Evolutionary conservation across 2,113 vertebrate genomes (phyloP).

Genomic region (Cyprinodon tularosa): DNA sequence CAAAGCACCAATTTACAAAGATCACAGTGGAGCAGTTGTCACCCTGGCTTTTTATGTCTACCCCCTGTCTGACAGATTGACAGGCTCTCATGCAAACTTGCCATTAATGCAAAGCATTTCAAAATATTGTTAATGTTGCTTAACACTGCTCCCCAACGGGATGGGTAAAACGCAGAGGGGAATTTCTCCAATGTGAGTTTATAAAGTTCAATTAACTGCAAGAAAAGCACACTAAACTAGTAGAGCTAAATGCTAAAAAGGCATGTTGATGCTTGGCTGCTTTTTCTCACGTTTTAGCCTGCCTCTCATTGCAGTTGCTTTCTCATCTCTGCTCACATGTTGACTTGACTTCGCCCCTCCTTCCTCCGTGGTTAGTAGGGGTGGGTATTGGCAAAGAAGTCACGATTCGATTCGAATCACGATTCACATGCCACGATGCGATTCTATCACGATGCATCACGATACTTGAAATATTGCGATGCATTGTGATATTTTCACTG

Average conservation of each 20-base stretch:
- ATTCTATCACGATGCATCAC: too few species aligned
- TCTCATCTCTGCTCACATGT: slow-evolving; percentile 40
- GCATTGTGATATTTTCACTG: too few species aligned
- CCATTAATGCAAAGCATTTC: slow-evolving; percentile 37
- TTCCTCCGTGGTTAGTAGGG: slow-evolving; percentile 36
- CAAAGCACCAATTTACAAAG: slow-evolving; percentile 10
- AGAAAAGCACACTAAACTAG: slow-evolving; percentile 8
- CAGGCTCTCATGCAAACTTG: slow-evolving; percentile 40
- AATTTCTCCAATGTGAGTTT: too few species aligned
- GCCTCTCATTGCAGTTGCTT: slow-evolving; percentile 22
- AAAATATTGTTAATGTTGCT: slow-evolving; percentile 43
- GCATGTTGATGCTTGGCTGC: slow-evolving; percentile 32
- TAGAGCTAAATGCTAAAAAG: slow-evolving; percentile 21
- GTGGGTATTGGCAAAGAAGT: too few species aligned
- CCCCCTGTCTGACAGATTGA: slow-evolving; percentile 1
- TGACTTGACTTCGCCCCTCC: slow-evolving; percentile 6
- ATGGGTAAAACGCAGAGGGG: too few species aligned
- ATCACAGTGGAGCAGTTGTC: slow-evolving; percentile 19
- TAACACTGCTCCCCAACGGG: background rate
- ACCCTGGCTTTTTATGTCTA: slow-evolving; percentile 26
- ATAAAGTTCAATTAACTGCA: background rate
- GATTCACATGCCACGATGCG: too few species aligned
- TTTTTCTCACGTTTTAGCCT: slow-evolving; percentile 16
- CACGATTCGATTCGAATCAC: too few species aligned
- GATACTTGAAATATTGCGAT: too few species aligned